These are phyloP conservation scores for Pantelozetes paolii DNA, from an alignment of 2,888 invertebrate species.

Conservation along the genomic window DNA sequence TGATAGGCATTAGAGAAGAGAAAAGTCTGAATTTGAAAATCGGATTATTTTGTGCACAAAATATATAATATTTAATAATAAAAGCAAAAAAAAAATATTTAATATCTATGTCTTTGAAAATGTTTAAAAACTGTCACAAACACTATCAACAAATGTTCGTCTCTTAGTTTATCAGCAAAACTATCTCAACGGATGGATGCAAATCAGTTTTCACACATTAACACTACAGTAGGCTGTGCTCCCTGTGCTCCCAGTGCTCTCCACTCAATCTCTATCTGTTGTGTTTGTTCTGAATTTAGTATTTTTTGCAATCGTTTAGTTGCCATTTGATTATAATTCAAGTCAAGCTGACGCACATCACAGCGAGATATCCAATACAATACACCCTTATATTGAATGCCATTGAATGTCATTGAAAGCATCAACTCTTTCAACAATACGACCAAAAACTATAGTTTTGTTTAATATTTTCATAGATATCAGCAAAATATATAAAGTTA, in stretches of 20 bases:
- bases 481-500: not conserved
- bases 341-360: constrained; percentile 38
- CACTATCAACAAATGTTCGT: constrained; percentile 36
- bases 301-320: not conserved
- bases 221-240: too few species aligned
- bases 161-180: constrained; percentile 11
- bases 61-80: not conserved
- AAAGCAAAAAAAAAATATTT: constrained; percentile 22
- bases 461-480: constrained; percentile 34
- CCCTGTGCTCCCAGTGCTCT: not conserved
- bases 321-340: constrained; percentile 33
- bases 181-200: constrained; percentile 14
- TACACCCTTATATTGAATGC: not conserved
- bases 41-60: constrained; percentile 9
- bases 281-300: constrained; percentile 15
- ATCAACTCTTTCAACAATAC: constrained; percentile 32
- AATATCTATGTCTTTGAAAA: constrained; percentile 26
- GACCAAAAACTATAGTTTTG: not conserved
- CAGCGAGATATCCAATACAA: constrained; percentile 30
- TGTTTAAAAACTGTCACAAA: constrained; percentile 33
- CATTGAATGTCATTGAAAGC: not conserved
- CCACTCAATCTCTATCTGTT: not conserved
- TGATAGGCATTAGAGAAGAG: not conserved
- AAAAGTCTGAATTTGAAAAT: not conserved
- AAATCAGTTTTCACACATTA: not conserved